Evolutionary conservation across 2,888 invertebrate genomes (phyloP).

Genomic region (Graphium colonna): DNA sequence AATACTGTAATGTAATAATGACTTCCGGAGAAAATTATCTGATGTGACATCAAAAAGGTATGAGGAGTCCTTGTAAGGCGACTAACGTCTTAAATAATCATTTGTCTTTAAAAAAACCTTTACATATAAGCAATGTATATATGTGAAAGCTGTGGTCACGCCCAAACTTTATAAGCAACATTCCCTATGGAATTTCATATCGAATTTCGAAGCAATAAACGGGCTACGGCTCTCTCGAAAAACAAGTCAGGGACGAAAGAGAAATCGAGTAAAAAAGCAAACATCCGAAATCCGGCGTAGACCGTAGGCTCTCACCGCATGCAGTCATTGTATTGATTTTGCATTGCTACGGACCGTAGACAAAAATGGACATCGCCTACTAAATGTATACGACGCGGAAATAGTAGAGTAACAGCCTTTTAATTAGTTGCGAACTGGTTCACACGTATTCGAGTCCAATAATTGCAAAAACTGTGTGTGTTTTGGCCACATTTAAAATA

Average conservation of each 20-base stretch:
- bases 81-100: no score
- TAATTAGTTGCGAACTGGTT: not conserved
- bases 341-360: constrained; percentile 63
- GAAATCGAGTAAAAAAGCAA: constrained; percentile 34
- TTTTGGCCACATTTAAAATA: no score
- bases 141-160: no score
- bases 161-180: no score
- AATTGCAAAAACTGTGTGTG: no score
- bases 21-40: no score
- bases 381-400: constrained; percentile 27
- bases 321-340: constrained; percentile 71
- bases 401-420: constrained; percentile 10
- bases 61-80: no score
- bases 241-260: not conserved
- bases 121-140: no score
- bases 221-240: not conserved
- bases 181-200: constrained; percentile 1
- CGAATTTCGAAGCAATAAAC: constrained; percentile 1
- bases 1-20: no score
- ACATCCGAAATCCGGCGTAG: constrained; percentile 43
- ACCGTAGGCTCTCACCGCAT: constrained; percentile 53
- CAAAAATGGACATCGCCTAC: constrained; percentile 54
- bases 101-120: no score
- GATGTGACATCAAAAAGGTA: no score
- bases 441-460: not conserved